Conservation (phyloP, 2,113 vertebrate genomes). For the Bufo bufo region DNA sequence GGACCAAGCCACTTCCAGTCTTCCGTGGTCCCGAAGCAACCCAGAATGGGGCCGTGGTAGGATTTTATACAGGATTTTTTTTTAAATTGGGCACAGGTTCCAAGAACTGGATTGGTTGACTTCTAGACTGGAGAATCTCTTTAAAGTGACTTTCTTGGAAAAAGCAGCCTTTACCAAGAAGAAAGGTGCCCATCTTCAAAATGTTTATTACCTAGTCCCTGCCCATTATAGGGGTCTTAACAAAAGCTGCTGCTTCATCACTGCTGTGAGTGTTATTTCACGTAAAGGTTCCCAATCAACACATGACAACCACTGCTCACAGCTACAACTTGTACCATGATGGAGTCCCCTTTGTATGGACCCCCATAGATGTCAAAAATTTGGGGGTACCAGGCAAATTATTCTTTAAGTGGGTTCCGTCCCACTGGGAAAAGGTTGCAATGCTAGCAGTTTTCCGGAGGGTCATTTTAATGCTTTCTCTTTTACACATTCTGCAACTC, state of each 20-base stretch:
- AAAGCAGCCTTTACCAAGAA: background rate
- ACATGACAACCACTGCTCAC: too few relatives aligned
- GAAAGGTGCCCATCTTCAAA: background rate
- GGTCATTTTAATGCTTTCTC: background rate
- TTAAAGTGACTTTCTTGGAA: too few relatives aligned
- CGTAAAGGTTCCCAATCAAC: background rate
- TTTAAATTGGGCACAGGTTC: too few relatives aligned
- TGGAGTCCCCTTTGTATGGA: background rate
- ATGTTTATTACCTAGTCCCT: background rate
- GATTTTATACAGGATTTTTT: too few relatives aligned
- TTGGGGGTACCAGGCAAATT: background rate
- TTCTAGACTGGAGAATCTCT: too few relatives aligned
- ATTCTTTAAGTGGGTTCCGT: too few relatives aligned
- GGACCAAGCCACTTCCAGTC: too few relatives aligned
- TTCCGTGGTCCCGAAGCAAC: too few relatives aligned
- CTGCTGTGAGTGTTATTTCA: background rate
- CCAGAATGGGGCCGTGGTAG: too few relatives aligned
- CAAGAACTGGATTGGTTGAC: too few relatives aligned
- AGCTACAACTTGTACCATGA: too few relatives aligned
- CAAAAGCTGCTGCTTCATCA: background rate
- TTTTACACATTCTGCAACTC: background rate
- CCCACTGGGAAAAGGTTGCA: background rate
- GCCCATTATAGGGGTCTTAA: background rate
- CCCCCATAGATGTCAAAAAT: background rate
- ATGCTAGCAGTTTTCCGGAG: background rate